A percentile compares a stretch with the other conserved stretches of the same genome.
Conservation (phyloP, 2,888 invertebrate species). For the Lochmaea crataegi region DNA sequence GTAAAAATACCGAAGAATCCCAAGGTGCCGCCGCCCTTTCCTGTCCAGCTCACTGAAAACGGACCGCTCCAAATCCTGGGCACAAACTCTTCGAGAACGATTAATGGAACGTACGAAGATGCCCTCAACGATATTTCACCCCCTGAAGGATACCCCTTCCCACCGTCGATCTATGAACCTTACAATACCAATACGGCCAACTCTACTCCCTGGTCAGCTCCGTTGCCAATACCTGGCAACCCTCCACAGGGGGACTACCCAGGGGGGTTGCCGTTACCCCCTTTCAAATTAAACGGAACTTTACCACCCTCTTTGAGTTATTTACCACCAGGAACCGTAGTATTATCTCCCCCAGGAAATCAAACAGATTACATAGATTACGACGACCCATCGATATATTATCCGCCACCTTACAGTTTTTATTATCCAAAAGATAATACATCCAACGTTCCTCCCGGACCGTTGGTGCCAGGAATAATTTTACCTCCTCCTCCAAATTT, state of each 20-base stretch:
- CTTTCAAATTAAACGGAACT: slow-evolving; percentile 61
- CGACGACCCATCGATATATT: slow-evolving; percentile 91
- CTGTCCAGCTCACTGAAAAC: slow-evolving; percentile 86
- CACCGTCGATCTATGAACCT: slow-evolving; percentile 67
- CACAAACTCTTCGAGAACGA: slow-evolving; percentile 80
- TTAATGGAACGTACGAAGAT: slow-evolving; percentile 73
- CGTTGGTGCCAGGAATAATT: slow-evolving; percentile 88
- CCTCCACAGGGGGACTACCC: slow-evolving; percentile 64
- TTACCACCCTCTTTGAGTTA: slow-evolving; percentile 66
- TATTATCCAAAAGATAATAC: slow-evolving; percentile 82
- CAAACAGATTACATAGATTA: slow-evolving; percentile 82
- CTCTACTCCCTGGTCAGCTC: slow-evolving; percentile 75
- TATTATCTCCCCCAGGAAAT: slow-evolving; percentile 65
- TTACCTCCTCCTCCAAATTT: slow-evolving; percentile 90
- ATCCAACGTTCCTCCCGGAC: slow-evolving; percentile 70
- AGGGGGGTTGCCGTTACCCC: slow-evolving; percentile 70
- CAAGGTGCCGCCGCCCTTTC: slow-evolving; percentile 92
- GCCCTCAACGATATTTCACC: slow-evolving; percentile 62
- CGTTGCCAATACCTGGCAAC: slow-evolving; percentile 73
- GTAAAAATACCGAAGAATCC: slow-evolving; percentile 87
- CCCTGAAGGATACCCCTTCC: slow-evolving; percentile 57
- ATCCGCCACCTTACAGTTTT: slow-evolving; percentile 91
- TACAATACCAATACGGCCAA: slow-evolving; percentile 73
- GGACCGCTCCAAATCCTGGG: slow-evolving; percentile 90
- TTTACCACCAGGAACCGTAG: slow-evolving; percentile 73